These are phyloP conservation scores for Sibirionetta formosa DNA, from an alignment of 2,797 vertebrate genomes.

Conservation along the genomic window DNA sequence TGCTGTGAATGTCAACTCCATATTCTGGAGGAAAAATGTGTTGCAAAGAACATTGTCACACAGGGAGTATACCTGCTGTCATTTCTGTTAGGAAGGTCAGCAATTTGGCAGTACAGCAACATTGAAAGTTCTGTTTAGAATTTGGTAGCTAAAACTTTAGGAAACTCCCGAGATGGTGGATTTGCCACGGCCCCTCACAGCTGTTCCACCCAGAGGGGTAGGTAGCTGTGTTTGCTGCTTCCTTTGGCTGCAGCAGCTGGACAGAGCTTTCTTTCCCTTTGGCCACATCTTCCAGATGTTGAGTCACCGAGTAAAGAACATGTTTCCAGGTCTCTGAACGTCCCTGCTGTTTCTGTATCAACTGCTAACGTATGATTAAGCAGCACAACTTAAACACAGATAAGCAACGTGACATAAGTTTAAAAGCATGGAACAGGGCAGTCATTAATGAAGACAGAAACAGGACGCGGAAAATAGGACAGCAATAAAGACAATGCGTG, in stretches of 20 bases:
- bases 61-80: neutral
- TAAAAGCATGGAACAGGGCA: neutral
- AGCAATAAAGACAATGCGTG: neutral
- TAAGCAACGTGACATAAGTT: neutral
- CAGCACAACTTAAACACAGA: neutral
- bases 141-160: neutral
- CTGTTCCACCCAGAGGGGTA: neutral
- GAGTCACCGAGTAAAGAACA: neutral
- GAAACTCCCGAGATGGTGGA: neutral
- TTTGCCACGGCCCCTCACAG: neutral
- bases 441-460: constrained; percentile 2
- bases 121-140: neutral
- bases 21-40: neutral
- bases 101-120: neutral
- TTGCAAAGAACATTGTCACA: neutral
- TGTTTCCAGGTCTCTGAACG: neutral
- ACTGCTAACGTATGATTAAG: neutral
- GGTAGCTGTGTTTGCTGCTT: neutral
- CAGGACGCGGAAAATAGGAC: neutral
- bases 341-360: neutral
- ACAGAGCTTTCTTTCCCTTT: neutral
- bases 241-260: neutral
- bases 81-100: neutral
- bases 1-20: neutral
- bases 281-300: neutral